A percentile compares a stretch with the other conserved stretches of the same genome.
phyloP scores from a whole-genome alignment of 1,140 invertebrate species.

The Ptiloglossa arizonensis region DNA sequence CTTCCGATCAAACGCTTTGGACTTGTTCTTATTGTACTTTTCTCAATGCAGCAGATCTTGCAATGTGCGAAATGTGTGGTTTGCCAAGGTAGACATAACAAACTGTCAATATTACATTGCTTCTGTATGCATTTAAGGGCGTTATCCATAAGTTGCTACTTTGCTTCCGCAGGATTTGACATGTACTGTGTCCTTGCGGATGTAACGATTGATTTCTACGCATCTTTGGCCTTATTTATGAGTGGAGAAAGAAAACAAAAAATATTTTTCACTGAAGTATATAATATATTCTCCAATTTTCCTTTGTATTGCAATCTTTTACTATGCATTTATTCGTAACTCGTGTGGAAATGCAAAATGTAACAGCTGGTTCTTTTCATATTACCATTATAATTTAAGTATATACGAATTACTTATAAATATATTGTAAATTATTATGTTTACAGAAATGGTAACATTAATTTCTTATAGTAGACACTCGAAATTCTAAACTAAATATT shows the following conservation, averaged over 20 bases:
- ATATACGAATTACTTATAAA: conserved; percentile 7
- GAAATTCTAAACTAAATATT: background rate
- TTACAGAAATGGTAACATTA: conserved; percentile 31
- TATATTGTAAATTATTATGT: conserved; percentile 47
- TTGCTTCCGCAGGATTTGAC: conserved; percentile 63
- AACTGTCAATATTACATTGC: conserved; percentile 52
- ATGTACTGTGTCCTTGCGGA: conserved; percentile 53
- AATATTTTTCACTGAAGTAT: conserved; percentile 36
- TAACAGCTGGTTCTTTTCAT: background rate
- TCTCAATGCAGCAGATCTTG: conserved; percentile 89
- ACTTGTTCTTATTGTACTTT: conserved; percentile 97
- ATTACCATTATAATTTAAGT: background rate
- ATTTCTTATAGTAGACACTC: conserved; percentile 8
- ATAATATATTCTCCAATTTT: conserved; percentile 1
- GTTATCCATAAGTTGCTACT: conserved; percentile 60
- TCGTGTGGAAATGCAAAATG: conserved; percentile 16
- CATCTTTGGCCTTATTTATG: conserved; percentile 71
- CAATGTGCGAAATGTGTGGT: conserved; percentile 95
- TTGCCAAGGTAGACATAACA: conserved; percentile 87
- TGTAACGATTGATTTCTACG: conserved; percentile 67
- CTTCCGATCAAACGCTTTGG: conserved; percentile 85
- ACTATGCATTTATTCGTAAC: background rate
- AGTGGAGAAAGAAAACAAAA: conserved; percentile 64
- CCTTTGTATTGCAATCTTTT: conserved; percentile 8
- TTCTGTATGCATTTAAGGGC: conserved; percentile 54